Evolutionary conservation across 2,113 vertebrate species (phyloP), one percentile per base, ranked within the genome.

Genomic region (Patagioenas fasciata): DNA sequence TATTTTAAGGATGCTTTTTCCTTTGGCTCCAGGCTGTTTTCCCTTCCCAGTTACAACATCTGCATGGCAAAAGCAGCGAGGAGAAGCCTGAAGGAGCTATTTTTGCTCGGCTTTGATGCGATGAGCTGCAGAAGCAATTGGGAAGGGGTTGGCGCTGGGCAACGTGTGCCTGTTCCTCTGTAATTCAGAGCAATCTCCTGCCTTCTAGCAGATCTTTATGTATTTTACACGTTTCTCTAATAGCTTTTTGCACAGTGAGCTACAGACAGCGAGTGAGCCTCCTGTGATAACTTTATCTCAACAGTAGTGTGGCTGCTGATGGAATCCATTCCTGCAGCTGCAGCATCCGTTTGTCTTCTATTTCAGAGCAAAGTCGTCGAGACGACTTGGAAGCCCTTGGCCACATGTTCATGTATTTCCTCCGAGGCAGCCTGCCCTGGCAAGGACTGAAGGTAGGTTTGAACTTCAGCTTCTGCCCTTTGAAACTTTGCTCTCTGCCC

Each of bases 361-460:
- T 97, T 80, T 82, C 47, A 99, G 99, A 99, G 97, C 99, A 99
- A 99, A 99, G 99, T 97, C 98, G 99, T 67, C 97, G 99, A 93
- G 99, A 99, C 28, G 99, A 99, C 98, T 98, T 99, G 96, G 99
- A 99, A 98, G 99, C 99, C 79, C 98, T 99, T 47, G 99, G 99
- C 96, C 99, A 99, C 98, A 99, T 99, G 99, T 99, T 99, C 97
- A 99, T 99, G 99, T 99, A 99, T 98, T 99, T 99, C 97, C 99
- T 99, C 53, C 98, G 99, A 96, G 99, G 99, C 95, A 99, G 99
- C 97, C 98, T 99, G 89, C 99, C 99, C 60, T 99, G 99, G 99
- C 99, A 99, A 97, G 99, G 99, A 93, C 96, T 99, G 64, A 99
- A 99, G 99, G 99, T 99, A 98, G 64, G 95, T 89, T 78, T 82